These are phyloP conservation scores for Leptinotarsa tumamoca DNA, from an alignment of 2,888 invertebrate genomes.

Conservation along the genomic window DNA sequence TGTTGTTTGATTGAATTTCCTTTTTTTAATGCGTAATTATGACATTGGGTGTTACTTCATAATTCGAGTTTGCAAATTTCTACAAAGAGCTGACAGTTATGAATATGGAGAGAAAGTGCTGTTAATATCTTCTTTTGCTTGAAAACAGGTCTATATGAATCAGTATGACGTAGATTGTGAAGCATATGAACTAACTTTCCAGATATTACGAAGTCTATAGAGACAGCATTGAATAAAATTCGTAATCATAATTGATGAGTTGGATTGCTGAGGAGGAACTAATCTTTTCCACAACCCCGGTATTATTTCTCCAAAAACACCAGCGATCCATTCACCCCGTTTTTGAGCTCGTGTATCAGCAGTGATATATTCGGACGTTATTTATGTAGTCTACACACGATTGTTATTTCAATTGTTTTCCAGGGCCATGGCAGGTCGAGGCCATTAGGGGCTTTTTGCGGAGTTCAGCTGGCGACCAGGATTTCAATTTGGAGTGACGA, in stretches of 20 bases:
- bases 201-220: not conserved
- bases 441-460: conserved; percentile 3
- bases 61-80: too few species aligned
- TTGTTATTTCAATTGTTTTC: conserved; percentile 6
- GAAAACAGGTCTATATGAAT: too few species aligned
- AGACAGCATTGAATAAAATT: not conserved
- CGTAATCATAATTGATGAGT: too few species aligned
- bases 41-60: too few species aligned
- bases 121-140: too few species aligned
- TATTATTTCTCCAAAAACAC: not conserved
- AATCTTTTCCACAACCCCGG: not conserved
- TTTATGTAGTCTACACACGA: conserved; percentile 10
- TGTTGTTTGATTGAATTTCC: too few species aligned
- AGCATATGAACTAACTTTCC: too few species aligned
- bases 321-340: not conserved
- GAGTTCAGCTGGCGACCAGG: not conserved
- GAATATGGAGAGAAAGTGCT: too few species aligned
- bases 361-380: not conserved
- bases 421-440: not conserved
- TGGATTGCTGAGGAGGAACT: not conserved
- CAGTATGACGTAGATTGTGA: too few species aligned
- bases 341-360: not conserved
- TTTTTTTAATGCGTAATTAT: too few species aligned
- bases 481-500: not conserved
- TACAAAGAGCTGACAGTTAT: too few species aligned